Evolutionary conservation across 2,888 invertebrate species (phyloP), one percentile per base, ranked within the genome.

Genomic region (Agrotis puta): DNA sequence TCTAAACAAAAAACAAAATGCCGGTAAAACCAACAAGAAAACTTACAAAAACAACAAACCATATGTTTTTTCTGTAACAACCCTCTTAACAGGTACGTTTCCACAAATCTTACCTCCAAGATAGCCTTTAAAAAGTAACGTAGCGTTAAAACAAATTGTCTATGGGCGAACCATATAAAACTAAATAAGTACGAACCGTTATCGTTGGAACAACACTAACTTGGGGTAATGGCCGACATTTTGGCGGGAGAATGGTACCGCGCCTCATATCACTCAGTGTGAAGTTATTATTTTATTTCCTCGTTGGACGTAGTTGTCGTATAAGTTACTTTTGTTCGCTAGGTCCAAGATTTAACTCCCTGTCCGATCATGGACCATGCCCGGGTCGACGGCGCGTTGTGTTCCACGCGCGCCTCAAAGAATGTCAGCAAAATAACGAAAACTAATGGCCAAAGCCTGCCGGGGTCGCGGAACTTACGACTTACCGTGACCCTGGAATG

Each of bases 241-340:
- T 89, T 80, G 72, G 71, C 82, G 82, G 85, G 82, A 81, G 88
- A 89, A 89, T 85, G 85, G 74, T 70, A 77, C 74, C 79, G 70
- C 84, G 83, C 72, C 74, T 48, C 78, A 76, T 85, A 86, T 84
- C 72, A 74, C 74, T 50, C 72, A 68, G 65, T 56, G 61, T 70
- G 65, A 77, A 66, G 74, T 64, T 83, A 81, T 83, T 84, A 82
- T 81, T 82, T 82, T 86, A 39, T 39, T 39, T 39, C 39, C 39
- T 39, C 20, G 20, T 24, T 43, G 16, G 0, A 16, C 16, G n/a
- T 43, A 14, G 9, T 39, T 39, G 6, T 39, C 5, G 20, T 9
- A 20, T 14, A 14, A 6, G 51, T 2, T 51, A 51, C 7, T 51
- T 6, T 16, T 51, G 16, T 0, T 14, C 18, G 1, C 9, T 9